Base-by-base conservation (phyloP, 2,797 vertebrate species). In the Crenuchus spilurus region DNA sequence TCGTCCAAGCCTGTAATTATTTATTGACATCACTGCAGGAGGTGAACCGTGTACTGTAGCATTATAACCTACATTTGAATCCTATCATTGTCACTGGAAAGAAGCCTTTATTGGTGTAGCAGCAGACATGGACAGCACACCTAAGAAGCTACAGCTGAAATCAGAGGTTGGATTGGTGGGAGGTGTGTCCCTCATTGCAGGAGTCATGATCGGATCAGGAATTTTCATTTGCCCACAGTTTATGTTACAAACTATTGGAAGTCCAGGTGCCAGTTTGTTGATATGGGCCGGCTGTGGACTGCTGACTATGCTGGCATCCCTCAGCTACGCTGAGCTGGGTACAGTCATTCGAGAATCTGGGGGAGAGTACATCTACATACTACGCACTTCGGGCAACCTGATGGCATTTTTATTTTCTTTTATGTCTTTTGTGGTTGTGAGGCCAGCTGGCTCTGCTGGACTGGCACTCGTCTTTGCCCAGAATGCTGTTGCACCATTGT, bases 171-270 rank as follows among this genome's bases (percentile, higher is more conserved):
- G 94, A n/a, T 84, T 97, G 72, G 73, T 92, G 51, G 95, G 93
- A 0, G 85, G 93, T 0, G 88, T 95, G 77, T 95, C 95, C 51
- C 89, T 98, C 70, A 93, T 95, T 1, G 89, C 85, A 1, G 95
- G 95, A 16, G 95, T 93, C 0, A 94, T 96, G 94, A 94, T 97
- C 1, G 92, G 95, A 39, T 95, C 94, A 0, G 94, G 96, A 67
- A 96, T 98, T 84, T 95, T 98, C 81, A 95, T 96, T 94, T 94
- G 93, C 13, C 96, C 95, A 0, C 92, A 96, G 84, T 90, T 90
- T 11, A 90, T 97, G 3, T 88, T 97, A 0, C 54, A 54, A 24
- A 80, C 90, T 39, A 89, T 93, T 26, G 94, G 94, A 18, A 97
- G 93, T 76, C 91, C 95, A 0, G 93, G 93, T 6, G 94, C 92